These are phyloP conservation scores for Champsocephalus esox DNA, from an alignment of 2,797 vertebrate species.

Conservation along the genomic window DNA sequence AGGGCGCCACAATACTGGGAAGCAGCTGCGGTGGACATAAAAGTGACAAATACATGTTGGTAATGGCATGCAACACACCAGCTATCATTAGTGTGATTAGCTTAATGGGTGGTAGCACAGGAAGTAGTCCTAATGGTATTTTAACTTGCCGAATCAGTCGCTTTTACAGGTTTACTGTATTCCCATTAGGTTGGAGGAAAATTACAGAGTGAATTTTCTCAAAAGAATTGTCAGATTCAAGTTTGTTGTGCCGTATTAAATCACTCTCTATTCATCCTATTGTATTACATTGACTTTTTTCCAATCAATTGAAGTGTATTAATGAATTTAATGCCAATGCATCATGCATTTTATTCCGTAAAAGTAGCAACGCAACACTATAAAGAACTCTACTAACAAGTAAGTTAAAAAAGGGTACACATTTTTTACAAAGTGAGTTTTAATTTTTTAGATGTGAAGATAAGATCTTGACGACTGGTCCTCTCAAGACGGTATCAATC, in stretches of 20 bases:
- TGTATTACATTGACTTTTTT: background rate
- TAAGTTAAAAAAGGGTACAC: too few relatives aligned
- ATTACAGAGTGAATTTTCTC: background rate
- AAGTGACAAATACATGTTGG: slow-evolving; percentile 64
- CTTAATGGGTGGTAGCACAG: slow-evolving; percentile 43
- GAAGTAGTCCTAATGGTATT: slow-evolving; percentile 36
- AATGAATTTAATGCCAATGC: background rate
- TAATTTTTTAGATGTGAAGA: background rate
- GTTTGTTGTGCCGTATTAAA: background rate
- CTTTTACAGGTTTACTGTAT: background rate
- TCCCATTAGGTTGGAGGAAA: background rate
- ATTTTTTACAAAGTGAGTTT: background rate
- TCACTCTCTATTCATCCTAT: background rate
- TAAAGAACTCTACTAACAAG: background rate
- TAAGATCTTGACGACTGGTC: background rate
- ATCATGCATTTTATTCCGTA: background rate
- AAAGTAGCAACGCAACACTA: background rate
- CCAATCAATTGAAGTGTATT: background rate
- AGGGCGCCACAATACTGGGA: slow-evolving; percentile 83
- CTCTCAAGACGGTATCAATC: background rate
- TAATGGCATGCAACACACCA: slow-evolving; percentile 44
- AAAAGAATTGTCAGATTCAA: background rate
- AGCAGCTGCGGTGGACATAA: slow-evolving; percentile 81
- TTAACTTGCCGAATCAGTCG: slow-evolving; percentile 18
- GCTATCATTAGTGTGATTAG: slow-evolving; percentile 58